Evolutionary conservation across 2,888 invertebrate genomes (phyloP).

Genomic region (Cataglyphis cursor): DNA sequence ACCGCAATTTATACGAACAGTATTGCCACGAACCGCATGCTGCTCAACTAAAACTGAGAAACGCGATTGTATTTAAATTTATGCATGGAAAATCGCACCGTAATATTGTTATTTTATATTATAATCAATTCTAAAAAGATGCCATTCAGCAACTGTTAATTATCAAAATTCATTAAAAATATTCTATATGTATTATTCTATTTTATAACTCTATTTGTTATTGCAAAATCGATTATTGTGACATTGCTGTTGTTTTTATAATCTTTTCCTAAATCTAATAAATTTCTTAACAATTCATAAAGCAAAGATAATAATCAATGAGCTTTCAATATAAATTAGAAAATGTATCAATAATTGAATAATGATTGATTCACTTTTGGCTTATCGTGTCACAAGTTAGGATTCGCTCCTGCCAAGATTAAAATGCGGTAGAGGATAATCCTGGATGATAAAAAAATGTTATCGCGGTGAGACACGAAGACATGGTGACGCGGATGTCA

Average conservation of each 20-base stretch:
- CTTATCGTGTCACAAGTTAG: slow-evolving; percentile 15
- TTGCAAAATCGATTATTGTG: background rate
- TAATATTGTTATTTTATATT: slow-evolving; percentile 17
- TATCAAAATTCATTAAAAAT: background rate
- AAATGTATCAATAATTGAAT: background rate
- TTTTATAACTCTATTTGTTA: background rate
- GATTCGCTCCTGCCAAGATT: slow-evolving; percentile 42
- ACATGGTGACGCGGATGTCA: slow-evolving; percentile 51
- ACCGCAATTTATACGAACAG: slow-evolving; percentile 46
- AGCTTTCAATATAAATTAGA: background rate
- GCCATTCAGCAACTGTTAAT: background rate
- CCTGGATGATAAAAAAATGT: slow-evolving; percentile 17
- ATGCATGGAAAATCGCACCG: background rate
- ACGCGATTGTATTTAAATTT: slow-evolving; percentile 18
- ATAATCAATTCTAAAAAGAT: background rate
- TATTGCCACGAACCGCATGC: slow-evolving; percentile 11
- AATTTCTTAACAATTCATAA: slow-evolving; percentile 12
- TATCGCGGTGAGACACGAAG: slow-evolving; percentile 22
- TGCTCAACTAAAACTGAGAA: slow-evolving; percentile 35
- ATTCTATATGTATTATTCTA: too few relatives aligned
- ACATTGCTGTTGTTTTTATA: background rate
- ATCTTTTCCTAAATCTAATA: background rate
- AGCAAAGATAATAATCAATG: background rate
- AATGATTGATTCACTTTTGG: slow-evolving; percentile 11
- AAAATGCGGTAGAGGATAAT: slow-evolving; percentile 12